A percentile compares a stretch with the other conserved stretches of the same genome.
These are phyloP conservation scores for Sinosuthora webbiana DNA, from an alignment of 2,113 vertebrate genomes.

Conservation along the genomic window DNA sequence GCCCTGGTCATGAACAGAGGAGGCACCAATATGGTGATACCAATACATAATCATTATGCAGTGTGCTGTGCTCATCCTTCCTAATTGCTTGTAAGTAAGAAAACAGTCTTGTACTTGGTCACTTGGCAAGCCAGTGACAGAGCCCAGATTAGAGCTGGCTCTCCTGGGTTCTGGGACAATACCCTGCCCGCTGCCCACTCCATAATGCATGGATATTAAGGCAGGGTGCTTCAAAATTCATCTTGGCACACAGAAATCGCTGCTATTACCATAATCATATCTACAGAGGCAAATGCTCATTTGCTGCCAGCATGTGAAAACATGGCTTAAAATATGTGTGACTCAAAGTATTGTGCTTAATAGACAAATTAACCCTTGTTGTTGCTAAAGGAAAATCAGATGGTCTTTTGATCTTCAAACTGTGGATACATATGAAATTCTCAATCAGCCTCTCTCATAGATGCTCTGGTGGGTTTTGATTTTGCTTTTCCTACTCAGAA, in stretches of 20 bases:
- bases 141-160: neutral
- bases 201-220: neutral
- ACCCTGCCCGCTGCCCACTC: neutral
- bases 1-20: neutral
- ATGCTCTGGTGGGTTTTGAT: neutral
- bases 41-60: neutral
- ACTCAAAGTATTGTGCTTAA: neutral
- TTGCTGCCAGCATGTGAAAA: neutral
- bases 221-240: neutral
- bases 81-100: neutral
- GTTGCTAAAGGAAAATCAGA: neutral
- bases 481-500: neutral
- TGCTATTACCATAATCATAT: neutral
- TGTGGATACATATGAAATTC: neutral
- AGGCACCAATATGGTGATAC: neutral
- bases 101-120: neutral
- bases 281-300: neutral
- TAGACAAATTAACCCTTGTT: neutral
- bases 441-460: neutral
- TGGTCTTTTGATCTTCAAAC: neutral
- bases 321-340: accelerated
- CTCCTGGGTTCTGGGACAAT: neutral
- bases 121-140: neutral
- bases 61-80: neutral
- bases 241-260: neutral